These are phyloP conservation scores for Pangasius mekongensis DNA, from an alignment of 2,797 vertebrate genomes.

Conservation along the genomic window DNA sequence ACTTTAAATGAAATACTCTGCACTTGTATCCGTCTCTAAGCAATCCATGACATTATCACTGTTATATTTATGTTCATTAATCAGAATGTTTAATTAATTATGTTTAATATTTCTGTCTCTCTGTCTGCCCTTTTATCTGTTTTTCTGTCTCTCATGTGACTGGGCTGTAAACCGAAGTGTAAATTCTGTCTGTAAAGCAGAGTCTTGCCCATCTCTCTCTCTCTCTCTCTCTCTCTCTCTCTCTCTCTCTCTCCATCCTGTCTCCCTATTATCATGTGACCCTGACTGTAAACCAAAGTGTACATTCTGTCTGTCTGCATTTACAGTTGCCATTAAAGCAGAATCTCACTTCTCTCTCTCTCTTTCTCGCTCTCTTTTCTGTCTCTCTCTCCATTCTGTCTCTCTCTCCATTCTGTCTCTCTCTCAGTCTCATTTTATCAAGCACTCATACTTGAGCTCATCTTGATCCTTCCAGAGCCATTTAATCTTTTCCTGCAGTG, in stretches of 20 bases:
- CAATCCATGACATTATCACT: no score
- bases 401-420: conserved; percentile 4
- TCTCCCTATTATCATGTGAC: not conserved
- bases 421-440: conserved; percentile 7
- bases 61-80: no score
- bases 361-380: conserved; percentile 3
- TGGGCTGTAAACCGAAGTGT: no score
- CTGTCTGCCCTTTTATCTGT: not conserved
- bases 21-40: no score
- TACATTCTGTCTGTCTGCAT: not conserved
- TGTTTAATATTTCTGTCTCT: not conserved
- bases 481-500: conserved; percentile 56
- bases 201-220: no score
- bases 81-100: not conserved
- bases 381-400: conserved; percentile 22
- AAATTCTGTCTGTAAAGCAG: no score
- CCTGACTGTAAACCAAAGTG: not conserved
- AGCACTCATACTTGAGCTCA: conserved; percentile 41
- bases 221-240: no score
- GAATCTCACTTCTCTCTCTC: conserved; percentile 3
- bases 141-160: not conserved
- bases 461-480: conserved; percentile 46
- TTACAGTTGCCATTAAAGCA: not conserved
- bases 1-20: no score
- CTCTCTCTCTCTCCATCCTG: not conserved